A percentile compares a stretch with the other conserved stretches of the same genome.
Evolutionary conservation across 2,113 vertebrate genomes (phyloP).

Genomic region (Gavialis gangeticus): DNA sequence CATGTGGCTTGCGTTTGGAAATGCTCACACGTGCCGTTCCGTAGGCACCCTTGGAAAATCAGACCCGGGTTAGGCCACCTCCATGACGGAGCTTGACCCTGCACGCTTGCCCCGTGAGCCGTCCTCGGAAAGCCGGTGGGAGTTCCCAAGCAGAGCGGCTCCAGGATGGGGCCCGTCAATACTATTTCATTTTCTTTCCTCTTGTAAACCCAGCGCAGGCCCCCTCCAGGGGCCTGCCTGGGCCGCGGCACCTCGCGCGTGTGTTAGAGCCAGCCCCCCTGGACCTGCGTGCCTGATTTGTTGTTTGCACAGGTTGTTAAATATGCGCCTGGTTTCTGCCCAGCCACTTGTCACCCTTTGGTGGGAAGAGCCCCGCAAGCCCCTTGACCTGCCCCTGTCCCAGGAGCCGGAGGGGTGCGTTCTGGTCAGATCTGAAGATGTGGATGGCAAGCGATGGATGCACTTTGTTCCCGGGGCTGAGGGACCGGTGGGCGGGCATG

Average conservation of each 20-base stretch:
- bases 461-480: not conserved
- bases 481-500: not conserved
- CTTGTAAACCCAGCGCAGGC: not conserved
- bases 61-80: not conserved
- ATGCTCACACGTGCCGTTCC: fast-evolving
- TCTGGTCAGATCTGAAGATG: not conserved
- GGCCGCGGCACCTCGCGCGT: too few relatives aligned
- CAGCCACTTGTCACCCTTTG: not conserved
- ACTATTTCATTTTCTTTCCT: not conserved
- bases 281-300: not conserved
- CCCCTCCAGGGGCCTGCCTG: not conserved
- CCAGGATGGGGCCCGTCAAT: not conserved
- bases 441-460: not conserved
- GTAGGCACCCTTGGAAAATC: not conserved
- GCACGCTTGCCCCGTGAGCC: not conserved
- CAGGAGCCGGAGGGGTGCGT: too few relatives aligned
- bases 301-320: not conserved
- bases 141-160: not conserved
- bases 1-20: not conserved
- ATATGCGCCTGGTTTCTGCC: not conserved
- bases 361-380: not conserved
- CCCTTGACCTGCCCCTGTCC: not conserved
- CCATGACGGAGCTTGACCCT: not conserved
- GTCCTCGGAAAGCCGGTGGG: not conserved
- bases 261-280: not conserved